phyloP scores from a whole-genome alignment of 2,888 invertebrate species.

The Hemithea aestivaria region DNA sequence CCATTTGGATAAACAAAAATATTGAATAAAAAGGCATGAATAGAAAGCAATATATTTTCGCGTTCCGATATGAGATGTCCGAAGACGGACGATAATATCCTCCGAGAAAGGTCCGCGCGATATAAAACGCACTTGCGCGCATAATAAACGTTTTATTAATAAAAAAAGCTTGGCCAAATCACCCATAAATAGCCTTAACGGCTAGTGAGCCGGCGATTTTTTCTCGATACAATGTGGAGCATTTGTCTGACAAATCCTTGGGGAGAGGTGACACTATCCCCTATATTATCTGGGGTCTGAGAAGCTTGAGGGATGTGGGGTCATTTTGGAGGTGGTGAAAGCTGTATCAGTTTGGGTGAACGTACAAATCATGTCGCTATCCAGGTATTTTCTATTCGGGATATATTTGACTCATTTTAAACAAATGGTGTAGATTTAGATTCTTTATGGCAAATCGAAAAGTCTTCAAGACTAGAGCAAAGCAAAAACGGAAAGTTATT shows the following conservation, averaged over 20 bases:
- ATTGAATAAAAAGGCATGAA: constrained; percentile 35
- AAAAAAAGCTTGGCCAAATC: constrained; percentile 73
- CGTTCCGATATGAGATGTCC: constrained; percentile 71
- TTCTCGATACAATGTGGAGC: constrained; percentile 69
- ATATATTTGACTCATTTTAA: constrained; percentile 36
- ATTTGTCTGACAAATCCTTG: constrained; percentile 79
- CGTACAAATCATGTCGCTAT: constrained; percentile 67
- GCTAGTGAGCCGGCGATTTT: constrained; percentile 72
- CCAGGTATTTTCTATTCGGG: constrained; percentile 60
- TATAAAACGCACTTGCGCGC: constrained; percentile 78
- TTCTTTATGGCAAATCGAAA: constrained; percentile 43
- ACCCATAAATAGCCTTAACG: constrained; percentile 77
- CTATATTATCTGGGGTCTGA: constrained; percentile 60
- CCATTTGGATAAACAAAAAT: constrained; percentile 34
- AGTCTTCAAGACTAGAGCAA: no score
- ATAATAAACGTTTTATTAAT: constrained; percentile 80
- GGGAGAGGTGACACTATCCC: constrained; percentile 68
- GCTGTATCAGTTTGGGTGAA: constrained; percentile 64
- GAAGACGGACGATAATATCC: constrained; percentile 74
- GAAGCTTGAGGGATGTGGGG: constrained; percentile 71
- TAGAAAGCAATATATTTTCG: constrained; percentile 44
- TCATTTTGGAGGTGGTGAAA: constrained; percentile 75
- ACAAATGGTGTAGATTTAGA: constrained; percentile 52
- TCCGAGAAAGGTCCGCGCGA: constrained; percentile 58
- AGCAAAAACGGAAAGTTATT: no score